Evolutionary conservation across 1,140 invertebrate genomes (phyloP), one percentile per base, ranked within the genome.

Genomic region (Cherax quadricarinatus): DNA sequence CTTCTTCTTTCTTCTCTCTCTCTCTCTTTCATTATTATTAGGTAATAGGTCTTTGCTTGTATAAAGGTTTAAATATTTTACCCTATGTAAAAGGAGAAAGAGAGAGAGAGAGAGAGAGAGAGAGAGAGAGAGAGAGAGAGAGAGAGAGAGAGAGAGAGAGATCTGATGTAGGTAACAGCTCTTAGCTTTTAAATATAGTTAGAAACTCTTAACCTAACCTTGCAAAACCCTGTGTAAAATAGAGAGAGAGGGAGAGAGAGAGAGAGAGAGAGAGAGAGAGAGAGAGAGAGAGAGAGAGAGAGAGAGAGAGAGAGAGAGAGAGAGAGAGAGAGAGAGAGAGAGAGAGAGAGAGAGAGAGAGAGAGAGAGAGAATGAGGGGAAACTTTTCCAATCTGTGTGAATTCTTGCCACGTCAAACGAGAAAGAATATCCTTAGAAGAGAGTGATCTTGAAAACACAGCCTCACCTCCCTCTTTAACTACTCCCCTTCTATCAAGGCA

Each of bases 281-380:
- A 86, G 84, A 49, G 30, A 70, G 84, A 86, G 60, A 49, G 24
- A 70, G 62, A 66, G 84, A 62, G 57, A 86, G 84, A 86, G 84
- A 83, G 49, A 51, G 21, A 24, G 48, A 83, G 81, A 30, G 12
- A 60, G n/a, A 75, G 4, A 24, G 30, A 2, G 7, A 41, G 73
- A 75, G 0, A 75, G 30, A 41, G 73, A 75, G 21, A 3, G 21
- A 24, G 73, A 75, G 73, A 75, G 73, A 41, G 30, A 51, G 30
- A 51, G 5, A 81, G 80, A 81, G 80, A 81, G 80, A 81, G 80
- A 81, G 4, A 81, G 80, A 1, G 30, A 41, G 24, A 75, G 73
- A 75, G 21, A 75, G 30, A 75, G 73, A 57, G 53, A 57, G 53
- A 57, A 3, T 9, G 53, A 57, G 53, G 12, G 62, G 5, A 30